phyloP scores from a whole-genome alignment of 2,113 vertebrate species.

The Perca fluviatilis region DNA sequence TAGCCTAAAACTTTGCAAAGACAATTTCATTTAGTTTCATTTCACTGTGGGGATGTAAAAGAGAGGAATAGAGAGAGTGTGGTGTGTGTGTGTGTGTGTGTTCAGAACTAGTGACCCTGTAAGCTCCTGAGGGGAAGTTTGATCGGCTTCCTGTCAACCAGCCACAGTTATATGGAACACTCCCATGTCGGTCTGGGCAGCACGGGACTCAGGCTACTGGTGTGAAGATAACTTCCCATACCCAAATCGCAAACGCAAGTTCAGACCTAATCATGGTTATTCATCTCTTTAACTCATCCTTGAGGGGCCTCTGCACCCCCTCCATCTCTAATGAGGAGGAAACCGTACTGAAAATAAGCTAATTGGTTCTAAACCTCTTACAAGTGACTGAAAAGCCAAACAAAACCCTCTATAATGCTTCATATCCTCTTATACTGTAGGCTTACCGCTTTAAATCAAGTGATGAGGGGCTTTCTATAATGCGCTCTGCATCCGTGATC shows the following conservation, averaged over 20 bases:
- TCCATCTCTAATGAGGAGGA: constrained; percentile 3
- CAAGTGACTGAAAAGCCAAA: constrained; percentile 37
- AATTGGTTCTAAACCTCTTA: constrained; percentile 71
- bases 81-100: constrained; percentile 20
- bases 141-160: constrained; percentile 74
- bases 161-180: constrained; percentile 53
- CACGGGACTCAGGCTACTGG: constrained; percentile 40
- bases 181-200: constrained; percentile 62
- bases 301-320: constrained; percentile 10
- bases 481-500: constrained; percentile 7
- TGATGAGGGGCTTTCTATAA: constrained; percentile 4
- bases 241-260: background rate
- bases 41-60: background rate
- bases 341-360: constrained; percentile 57
- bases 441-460: constrained; percentile 30
- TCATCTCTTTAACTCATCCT: background rate
- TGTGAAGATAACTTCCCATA: constrained; percentile 1
- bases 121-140: constrained; percentile 62
- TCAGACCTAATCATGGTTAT: background rate
- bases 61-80: background rate
- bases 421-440: constrained; percentile 57
- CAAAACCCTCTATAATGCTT: constrained; percentile 28
- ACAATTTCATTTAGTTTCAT: background rate
- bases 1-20: background rate
- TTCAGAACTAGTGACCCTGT: constrained; percentile 70